A percentile compares a stretch with the other conserved stretches of the same genome.
phyloP scores from a whole-genome alignment of 2,113 vertebrate species.

The Sapajus apella region DNA sequence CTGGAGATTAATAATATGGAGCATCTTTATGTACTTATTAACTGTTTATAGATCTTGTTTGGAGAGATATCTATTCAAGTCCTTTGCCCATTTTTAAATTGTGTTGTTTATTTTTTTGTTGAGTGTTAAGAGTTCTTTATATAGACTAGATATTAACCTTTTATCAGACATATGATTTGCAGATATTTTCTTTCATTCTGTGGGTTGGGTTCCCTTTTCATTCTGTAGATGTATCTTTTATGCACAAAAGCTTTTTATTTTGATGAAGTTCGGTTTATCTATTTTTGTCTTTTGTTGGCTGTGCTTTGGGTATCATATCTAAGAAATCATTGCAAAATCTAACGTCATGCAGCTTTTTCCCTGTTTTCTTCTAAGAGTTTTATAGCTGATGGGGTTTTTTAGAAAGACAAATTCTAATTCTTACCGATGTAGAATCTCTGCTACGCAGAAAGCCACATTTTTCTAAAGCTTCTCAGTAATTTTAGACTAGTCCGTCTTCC shows the following conservation, averaged over 20 bases:
- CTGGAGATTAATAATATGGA: neutral
- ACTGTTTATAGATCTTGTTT: neutral
- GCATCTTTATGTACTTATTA: neutral
- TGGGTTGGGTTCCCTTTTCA: neutral
- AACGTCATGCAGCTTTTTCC: neutral
- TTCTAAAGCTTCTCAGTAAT: neutral
- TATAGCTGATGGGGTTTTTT: neutral
- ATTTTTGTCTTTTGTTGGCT: neutral
- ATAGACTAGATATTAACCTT: neutral
- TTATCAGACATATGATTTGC: neutral
- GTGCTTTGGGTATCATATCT: neutral
- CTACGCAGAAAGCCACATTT: neutral
- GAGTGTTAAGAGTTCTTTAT: neutral
- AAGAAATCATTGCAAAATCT: neutral
- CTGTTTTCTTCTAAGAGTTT: conserved; percentile 30
- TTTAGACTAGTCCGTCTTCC: neutral
- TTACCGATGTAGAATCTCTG: neutral
- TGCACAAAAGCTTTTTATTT: neutral
- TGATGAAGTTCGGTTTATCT: neutral
- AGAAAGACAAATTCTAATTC: neutral
- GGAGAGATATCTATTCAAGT: neutral
- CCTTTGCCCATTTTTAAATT: neutral
- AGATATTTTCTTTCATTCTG: neutral
- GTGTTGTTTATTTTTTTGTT: neutral
- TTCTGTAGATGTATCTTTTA: neutral